Percentiles rank a stretch among this genome's conserved stretches.
Conservation (phyloP, 2,113 vertebrate species). For the Halcyon malimbica region DNA sequence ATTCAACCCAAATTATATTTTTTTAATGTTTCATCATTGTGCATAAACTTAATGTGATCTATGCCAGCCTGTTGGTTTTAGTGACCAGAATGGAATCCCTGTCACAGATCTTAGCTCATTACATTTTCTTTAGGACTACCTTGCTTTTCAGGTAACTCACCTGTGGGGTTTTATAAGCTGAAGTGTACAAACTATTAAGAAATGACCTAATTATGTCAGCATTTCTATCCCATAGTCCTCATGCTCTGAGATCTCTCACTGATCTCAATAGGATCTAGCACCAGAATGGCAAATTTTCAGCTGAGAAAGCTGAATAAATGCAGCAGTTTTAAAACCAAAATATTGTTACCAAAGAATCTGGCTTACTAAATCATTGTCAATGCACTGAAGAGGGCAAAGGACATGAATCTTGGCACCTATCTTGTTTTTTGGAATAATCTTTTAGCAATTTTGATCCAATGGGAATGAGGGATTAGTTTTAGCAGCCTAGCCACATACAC, state of each 20-base stretch:
- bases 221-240: slow-evolving; percentile 16
- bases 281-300: slow-evolving; percentile 17
- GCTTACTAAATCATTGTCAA: not conserved
- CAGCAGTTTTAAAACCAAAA: not conserved
- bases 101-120: not conserved
- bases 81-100: not conserved
- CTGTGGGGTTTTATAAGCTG: not conserved
- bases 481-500: not conserved
- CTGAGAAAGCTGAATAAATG: slow-evolving; percentile 28
- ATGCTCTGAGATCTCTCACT: slow-evolving; percentile 22
- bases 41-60: not conserved
- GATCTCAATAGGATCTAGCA: not conserved
- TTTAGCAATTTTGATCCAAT: not conserved
- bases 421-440: slow-evolving; percentile 11
- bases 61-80: not conserved
- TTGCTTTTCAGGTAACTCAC: not conserved
- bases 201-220: slow-evolving; percentile 49
- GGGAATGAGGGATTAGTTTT: not conserved
- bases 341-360: not conserved
- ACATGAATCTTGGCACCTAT: not conserved
- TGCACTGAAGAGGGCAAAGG: not conserved
- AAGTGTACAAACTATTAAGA: slow-evolving; percentile 47
- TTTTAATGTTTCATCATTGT: not conserved
- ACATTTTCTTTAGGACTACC: not conserved
- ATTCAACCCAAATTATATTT: not conserved